Evolutionary conservation across 2,888 invertebrate genomes (phyloP), one percentile per base, ranked within the genome.

Genomic region (Adelphocoris suturalis): DNA sequence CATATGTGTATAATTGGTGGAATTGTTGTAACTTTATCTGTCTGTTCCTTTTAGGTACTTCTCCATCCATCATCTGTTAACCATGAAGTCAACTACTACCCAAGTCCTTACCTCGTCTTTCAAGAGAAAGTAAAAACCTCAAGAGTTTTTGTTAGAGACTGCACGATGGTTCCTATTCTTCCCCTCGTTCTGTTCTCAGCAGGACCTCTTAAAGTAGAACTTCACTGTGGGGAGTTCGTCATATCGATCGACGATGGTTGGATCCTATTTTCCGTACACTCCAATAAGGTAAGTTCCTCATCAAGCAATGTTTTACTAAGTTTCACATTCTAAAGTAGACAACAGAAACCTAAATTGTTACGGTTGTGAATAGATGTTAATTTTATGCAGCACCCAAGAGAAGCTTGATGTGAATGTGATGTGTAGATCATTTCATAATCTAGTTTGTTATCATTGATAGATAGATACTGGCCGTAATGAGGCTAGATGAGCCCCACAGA

Each of bases 61-160:
- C 93, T 97, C 0, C 97, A 97, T 93, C 97, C 97, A 0, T 96
- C 97, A 0, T 97, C 97, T 0, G 95, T 97, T 0, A 97, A 97
- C 93, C 95, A 96, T 2, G 94, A 93, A 12, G 94, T 95, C 0
- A 95, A 95, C 0, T 94, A 95, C 92, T 97, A 95, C 92, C 94
- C 95, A 12, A 96, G 97, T 92, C 97, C 97, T 0, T 97, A 96
- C 92, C 93, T 97, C 75, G 96, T 97, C 37, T 97, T 96, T 92
- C 97, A 97, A 93, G 97, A 97, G 93, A 97, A 97, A 93, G 95
- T 97, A 27, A 96, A 96, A 93, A 97, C 97, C 0, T 96, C 96
- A 3, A 95, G 95, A 92, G 96, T 97, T 52, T 97, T 96, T 92
- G 96, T 97, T 28, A 94, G 97, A 68, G 97, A 97, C 92, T 96